Percentiles rank a stretch among this genome's conserved stretches.
These are phyloP conservation scores for Clarias magur DNA, from an alignment of 2,113 vertebrate species.

Conservation along the genomic window DNA sequence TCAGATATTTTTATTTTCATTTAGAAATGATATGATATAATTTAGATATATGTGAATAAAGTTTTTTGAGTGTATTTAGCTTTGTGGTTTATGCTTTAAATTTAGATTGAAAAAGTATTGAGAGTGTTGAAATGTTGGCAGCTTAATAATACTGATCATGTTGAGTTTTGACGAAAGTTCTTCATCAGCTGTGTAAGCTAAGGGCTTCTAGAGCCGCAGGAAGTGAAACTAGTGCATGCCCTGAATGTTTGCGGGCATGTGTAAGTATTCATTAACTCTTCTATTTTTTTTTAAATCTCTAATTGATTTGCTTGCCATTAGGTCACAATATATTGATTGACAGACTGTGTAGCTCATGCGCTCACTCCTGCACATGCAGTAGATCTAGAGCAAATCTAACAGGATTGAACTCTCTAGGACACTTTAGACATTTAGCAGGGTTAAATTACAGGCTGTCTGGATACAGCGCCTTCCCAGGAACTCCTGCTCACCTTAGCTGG, in stretches of 20 bases:
- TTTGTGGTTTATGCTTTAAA: not conserved
- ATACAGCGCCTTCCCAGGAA: constrained; percentile 22
- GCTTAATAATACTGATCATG: not conserved
- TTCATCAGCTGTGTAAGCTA: not conserved
- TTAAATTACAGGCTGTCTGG: constrained; percentile 37
- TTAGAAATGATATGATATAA: not conserved
- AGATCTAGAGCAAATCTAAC: not conserved
- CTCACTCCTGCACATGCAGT: not conserved
- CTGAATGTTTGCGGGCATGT: not conserved
- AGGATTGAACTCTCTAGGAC: constrained; percentile 6
- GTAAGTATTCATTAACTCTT: not conserved
- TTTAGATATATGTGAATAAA: not conserved
- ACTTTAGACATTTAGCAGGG: constrained; percentile 28
- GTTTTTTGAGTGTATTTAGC: not conserved
- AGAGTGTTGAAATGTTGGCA: not conserved
- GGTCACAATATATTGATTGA: not conserved
- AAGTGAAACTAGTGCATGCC: not conserved
- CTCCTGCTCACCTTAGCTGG: constrained; percentile 25
- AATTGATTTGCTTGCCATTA: not conserved
- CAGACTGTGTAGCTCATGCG: not conserved
- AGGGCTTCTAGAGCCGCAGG: not conserved
- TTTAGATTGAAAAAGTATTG: not conserved
- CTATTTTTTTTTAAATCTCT: not conserved
- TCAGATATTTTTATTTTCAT: too few species aligned
- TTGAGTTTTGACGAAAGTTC: not conserved